These are phyloP conservation scores for Pitta sordida DNA, from an alignment of 2,113 vertebrate species.

Conservation along the genomic window DNA sequence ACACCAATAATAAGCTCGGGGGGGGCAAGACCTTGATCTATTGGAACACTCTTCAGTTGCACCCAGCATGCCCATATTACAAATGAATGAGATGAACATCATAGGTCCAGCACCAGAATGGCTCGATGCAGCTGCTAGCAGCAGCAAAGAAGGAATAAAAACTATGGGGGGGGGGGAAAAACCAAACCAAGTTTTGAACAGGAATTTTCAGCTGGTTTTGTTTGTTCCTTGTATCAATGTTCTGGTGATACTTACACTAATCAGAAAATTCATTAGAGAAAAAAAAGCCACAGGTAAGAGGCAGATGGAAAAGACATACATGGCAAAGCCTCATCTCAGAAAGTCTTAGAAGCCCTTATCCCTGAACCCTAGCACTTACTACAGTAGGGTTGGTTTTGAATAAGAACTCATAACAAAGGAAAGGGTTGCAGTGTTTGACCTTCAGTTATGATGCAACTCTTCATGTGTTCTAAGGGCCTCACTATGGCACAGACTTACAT, in stretches of 20 bases:
- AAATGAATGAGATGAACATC: neutral
- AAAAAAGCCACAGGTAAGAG: neutral
- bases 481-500: neutral
- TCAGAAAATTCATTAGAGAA: neutral
- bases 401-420: neutral
- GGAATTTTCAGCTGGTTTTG: neutral
- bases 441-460: neutral
- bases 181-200: neutral
- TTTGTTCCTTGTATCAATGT: neutral
- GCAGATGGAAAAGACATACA: neutral
- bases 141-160: neutral
- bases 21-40: neutral
- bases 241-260: neutral
- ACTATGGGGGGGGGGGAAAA: too few species aligned
- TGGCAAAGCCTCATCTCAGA: neutral
- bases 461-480: neutral
- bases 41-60: neutral
- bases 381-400: neutral
- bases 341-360: neutral
- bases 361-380: neutral
- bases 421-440: neutral
- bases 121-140: neutral
- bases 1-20: neutral
- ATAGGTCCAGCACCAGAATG: neutral
- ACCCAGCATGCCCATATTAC: neutral